Conservation (phyloP, 1,140 invertebrate genomes). For the Acromyrmex charruanus region DNA sequence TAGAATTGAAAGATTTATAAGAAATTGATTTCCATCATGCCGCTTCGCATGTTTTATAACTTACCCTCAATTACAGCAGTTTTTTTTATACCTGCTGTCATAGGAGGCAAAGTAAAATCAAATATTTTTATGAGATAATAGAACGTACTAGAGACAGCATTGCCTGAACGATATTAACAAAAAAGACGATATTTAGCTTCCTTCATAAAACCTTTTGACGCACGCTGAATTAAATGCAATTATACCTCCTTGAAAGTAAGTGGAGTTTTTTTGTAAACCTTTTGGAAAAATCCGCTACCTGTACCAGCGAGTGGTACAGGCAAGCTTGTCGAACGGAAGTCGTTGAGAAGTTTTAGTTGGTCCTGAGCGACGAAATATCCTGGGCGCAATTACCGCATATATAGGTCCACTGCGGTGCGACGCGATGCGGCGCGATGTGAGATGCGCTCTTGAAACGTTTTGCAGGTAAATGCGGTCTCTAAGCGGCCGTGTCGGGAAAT, state of each 20-base stretch:
- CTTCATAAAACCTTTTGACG: neutral
- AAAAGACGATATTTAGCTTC: neutral
- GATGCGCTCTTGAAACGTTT: slow-evolving; percentile 57
- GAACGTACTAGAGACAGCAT: neutral
- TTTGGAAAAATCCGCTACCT: neutral
- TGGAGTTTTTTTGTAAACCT: neutral
- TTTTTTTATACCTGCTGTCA: neutral
- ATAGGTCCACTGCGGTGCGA: slow-evolving; percentile 13
- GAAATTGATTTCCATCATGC: neutral
- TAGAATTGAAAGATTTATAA: neutral
- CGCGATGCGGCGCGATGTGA: neutral
- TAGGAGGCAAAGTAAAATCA: neutral
- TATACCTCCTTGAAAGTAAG: neutral
- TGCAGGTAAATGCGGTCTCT: slow-evolving; percentile 61
- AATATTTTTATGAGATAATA: neutral
- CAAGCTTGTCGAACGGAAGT: slow-evolving; percentile 65
- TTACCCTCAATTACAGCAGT: neutral
- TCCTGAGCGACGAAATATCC: slow-evolving; percentile 70
- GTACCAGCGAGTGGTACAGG: neutral
- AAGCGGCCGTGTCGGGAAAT: slow-evolving; percentile 55
- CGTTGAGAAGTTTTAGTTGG: slow-evolving; percentile 73
- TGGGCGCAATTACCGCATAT: slow-evolving; percentile 71
- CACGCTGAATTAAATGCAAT: slow-evolving; percentile 25
- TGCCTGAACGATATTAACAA: neutral
- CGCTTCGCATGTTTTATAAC: neutral